A percentile compares a stretch with the other conserved stretches of the same genome.
phyloP scores from a whole-genome alignment of 2,888 invertebrate genomes.

The Tinea pellionella region DNA sequence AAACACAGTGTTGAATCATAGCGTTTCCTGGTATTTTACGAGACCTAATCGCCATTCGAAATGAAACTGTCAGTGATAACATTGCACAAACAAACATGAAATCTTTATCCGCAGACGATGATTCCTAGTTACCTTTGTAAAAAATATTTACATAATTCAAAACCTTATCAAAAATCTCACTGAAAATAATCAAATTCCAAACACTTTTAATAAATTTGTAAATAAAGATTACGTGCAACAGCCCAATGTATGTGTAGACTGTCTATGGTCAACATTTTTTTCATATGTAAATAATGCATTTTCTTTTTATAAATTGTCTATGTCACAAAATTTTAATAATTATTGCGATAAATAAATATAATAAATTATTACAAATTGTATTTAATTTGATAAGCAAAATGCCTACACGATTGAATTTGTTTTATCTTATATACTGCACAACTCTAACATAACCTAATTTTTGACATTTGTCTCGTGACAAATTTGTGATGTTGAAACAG shows the following conservation, averaged over 20 bases:
- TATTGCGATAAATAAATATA: not conserved
- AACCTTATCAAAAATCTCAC: slow-evolving; percentile 23
- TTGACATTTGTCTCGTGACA: slow-evolving; percentile 39
- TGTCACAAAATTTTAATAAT: not conserved
- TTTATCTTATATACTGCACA: not conserved
- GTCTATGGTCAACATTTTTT: slow-evolving; percentile 28
- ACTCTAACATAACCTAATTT: slow-evolving; percentile 25
- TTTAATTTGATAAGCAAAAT: not conserved
- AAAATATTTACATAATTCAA: slow-evolving; percentile 42
- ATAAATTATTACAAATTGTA: not conserved
- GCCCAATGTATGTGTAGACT: slow-evolving; percentile 30
- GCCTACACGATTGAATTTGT: not conserved
- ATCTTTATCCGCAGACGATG: slow-evolving; percentile 23
- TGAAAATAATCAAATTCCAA: slow-evolving; percentile 24
- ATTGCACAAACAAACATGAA: slow-evolving; percentile 35
- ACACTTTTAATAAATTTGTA: slow-evolving; percentile 43
- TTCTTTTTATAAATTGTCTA: not conserved
- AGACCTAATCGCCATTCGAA: slow-evolving; percentile 60
- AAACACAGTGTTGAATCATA: slow-evolving; percentile 59
- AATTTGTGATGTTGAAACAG: not conserved
- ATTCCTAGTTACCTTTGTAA: slow-evolving; percentile 31
- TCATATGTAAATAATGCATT: not conserved
- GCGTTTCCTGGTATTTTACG: slow-evolving; percentile 67
- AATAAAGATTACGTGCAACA: slow-evolving; percentile 62
- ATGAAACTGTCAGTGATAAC: slow-evolving; percentile 52